Conservation (phyloP, 1,140 invertebrate species). For the Teleopsis dalmanni region DNA sequence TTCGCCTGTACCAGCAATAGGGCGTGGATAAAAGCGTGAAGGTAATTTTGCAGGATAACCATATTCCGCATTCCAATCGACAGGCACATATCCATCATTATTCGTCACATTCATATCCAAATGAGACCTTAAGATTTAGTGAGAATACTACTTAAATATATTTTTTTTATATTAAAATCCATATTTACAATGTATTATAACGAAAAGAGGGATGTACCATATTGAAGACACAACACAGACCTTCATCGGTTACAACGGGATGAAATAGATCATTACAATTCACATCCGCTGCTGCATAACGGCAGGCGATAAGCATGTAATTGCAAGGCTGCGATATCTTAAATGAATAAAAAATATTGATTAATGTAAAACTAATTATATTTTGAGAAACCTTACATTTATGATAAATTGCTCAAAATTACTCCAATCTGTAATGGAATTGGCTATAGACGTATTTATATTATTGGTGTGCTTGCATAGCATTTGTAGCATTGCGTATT, state of each 20-base stretch:
- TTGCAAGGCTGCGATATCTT: slow-evolving; percentile 56
- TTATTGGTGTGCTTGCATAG: slow-evolving; percentile 51
- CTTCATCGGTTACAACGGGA: slow-evolving; percentile 69
- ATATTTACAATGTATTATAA: too few species aligned
- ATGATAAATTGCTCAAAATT: slow-evolving; percentile 6
- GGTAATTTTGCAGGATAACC: slow-evolving; percentile 53
- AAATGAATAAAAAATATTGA: neutral
- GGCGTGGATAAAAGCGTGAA: slow-evolving; percentile 52
- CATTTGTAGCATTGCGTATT: slow-evolving; percentile 37
- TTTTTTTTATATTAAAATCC: too few species aligned
- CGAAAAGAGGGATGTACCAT: slow-evolving; percentile 59
- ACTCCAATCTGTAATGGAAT: slow-evolving; percentile 11
- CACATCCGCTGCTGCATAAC: slow-evolving; percentile 53
- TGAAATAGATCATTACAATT: slow-evolving; percentile 63
- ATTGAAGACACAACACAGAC: slow-evolving; percentile 75
- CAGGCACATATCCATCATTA: slow-evolving; percentile 23
- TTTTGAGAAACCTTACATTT: neutral
- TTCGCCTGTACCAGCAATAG: slow-evolving; percentile 53
- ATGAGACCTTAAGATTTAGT: too few species aligned
- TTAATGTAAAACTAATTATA: neutral
- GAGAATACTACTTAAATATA: too few species aligned
- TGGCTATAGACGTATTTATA: slow-evolving; percentile 3
- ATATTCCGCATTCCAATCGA: slow-evolving; percentile 66
- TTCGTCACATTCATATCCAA: too few species aligned
- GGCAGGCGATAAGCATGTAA: slow-evolving; percentile 58